Evolutionary conservation across 2,888 invertebrate species (phyloP), one percentile per base, ranked within the genome.

Genomic region (Drosophila conformis): DNA sequence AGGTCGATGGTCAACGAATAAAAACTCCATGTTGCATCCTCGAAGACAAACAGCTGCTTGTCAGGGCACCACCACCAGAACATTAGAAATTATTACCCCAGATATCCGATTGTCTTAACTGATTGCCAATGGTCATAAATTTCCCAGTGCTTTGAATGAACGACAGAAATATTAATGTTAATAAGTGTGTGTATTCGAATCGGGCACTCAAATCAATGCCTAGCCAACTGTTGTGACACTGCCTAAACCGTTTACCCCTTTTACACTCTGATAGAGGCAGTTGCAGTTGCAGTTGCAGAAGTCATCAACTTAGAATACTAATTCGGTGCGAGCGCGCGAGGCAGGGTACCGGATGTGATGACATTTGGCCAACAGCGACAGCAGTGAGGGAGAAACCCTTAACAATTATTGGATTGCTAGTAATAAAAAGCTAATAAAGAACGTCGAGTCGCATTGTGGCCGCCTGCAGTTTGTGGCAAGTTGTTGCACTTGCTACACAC

Each of bases 71-170:
- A 56, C 25, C 27, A 29, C 31, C 21, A 48, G 71, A 64, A 84
- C 89, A 86, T 90, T 87, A 87, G 89, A 87, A 87, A 90, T 87
- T 87, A 87, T 90, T 87, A 90, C 89, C 87, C 89, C 76, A 87
- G 87, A 87, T 87, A 82, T 90, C 80, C 87, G 87, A 86, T 90
- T 76, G 87, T 88, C 89, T 80, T 90, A 87, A 90, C 90, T 87
- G 87, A 87, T 87, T 87, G 87, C 84, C 90, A 87, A 73, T 77
- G 75, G 75, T 51, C 85, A 86, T 87, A 87, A 87, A 87, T 87
- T 83, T 81, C 57, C 57, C 54, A 67, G 59, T 65, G 66, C 65
- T 57, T 64, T 69, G 69, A 67, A 56, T 73, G 63, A 71, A 57
- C 70, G 73, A 62, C 78, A 85, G 73, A 83, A 80, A 81, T 85